phyloP scores from a whole-genome alignment of 1,140 invertebrate species.

The Agrilus planipennis region DNA sequence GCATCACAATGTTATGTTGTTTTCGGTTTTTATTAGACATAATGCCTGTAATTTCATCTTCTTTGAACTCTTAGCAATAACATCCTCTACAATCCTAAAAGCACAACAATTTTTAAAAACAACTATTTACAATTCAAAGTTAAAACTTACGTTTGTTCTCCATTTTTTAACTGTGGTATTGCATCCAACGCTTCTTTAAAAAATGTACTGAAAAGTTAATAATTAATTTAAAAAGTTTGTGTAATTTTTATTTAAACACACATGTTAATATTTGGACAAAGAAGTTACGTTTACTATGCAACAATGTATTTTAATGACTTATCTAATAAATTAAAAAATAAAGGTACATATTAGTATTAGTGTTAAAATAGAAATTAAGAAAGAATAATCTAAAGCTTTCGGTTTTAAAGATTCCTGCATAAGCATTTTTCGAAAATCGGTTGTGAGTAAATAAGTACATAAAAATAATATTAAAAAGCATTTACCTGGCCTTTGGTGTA shows the following conservation, averaged over 20 bases:
- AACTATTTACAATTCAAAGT: too few species aligned
- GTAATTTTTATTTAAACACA: conserved; percentile 9
- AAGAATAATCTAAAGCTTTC: too few species aligned
- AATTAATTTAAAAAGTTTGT: not conserved
- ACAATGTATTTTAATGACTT: not conserved
- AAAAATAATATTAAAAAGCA: conserved; percentile 1
- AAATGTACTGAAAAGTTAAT: conserved; percentile 35
- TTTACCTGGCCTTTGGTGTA: conserved; percentile 43
- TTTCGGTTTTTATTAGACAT: too few species aligned
- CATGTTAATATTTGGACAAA: not conserved
- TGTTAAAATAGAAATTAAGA: conserved; percentile 6
- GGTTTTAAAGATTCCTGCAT: too few species aligned
- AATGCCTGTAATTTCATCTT: too few species aligned
- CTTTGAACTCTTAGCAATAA: too few species aligned
- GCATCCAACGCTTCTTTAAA: conserved; percentile 49
- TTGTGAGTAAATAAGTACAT: conserved; percentile 10
- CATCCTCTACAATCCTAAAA: too few species aligned
- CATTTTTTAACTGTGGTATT: conserved; percentile 39
- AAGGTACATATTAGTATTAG: not conserved
- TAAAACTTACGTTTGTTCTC: conserved; percentile 34
- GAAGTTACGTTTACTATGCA: not conserved
- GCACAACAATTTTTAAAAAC: too few species aligned
- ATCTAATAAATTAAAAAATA: not conserved
- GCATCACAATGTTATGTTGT: too few species aligned
- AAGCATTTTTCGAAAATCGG: not conserved